A percentile compares a stretch with the other conserved stretches of the same genome.
phyloP scores from a whole-genome alignment of 2,797 vertebrate species.

The Bovichtus diacanthus region DNA sequence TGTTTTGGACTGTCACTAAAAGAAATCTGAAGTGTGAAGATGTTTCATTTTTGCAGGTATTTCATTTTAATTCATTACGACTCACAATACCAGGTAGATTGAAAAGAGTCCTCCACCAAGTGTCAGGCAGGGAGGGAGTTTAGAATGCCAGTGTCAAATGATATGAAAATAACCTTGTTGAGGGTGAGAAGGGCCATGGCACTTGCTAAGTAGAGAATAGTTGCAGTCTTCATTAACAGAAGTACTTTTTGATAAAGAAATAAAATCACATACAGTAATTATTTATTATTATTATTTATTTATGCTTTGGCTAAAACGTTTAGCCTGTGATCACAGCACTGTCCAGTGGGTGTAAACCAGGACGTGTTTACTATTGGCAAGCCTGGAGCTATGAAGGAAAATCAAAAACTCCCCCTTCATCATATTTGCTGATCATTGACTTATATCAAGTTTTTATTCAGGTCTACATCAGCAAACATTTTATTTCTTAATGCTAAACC shows the following conservation, averaged over 20 bases:
- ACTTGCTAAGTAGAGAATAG: not conserved
- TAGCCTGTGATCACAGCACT: slow-evolving; percentile 27
- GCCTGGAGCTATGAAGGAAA: slow-evolving; percentile 10
- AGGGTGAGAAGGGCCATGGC: not conserved
- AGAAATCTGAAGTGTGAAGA: slow-evolving; percentile 15
- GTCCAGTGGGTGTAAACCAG: no score
- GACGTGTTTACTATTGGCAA: slow-evolving; percentile 31
- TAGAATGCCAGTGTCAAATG: not conserved
- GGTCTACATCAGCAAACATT: slow-evolving; percentile 10
- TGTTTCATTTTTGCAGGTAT: slow-evolving; percentile 8
- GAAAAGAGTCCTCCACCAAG: slow-evolving; percentile 2
- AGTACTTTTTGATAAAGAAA: slow-evolving; percentile 14
- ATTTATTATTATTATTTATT: no score
- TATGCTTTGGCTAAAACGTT: slow-evolving; percentile 3
- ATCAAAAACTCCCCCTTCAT: slow-evolving; percentile 5
- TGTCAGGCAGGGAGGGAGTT: not conserved
- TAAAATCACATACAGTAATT: not conserved
- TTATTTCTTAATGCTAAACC: not conserved
- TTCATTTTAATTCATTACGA: slow-evolving; percentile 7
- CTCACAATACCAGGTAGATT: not conserved
- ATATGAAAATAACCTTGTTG: not conserved
- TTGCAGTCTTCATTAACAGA: not conserved
- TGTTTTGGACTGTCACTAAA: not conserved
- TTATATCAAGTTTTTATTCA: slow-evolving; percentile 3
- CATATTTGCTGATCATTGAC: slow-evolving; percentile 10